These are phyloP conservation scores for Tipula helvola DNA, from an alignment of 2,888 invertebrate species.

Conservation along the genomic window DNA sequence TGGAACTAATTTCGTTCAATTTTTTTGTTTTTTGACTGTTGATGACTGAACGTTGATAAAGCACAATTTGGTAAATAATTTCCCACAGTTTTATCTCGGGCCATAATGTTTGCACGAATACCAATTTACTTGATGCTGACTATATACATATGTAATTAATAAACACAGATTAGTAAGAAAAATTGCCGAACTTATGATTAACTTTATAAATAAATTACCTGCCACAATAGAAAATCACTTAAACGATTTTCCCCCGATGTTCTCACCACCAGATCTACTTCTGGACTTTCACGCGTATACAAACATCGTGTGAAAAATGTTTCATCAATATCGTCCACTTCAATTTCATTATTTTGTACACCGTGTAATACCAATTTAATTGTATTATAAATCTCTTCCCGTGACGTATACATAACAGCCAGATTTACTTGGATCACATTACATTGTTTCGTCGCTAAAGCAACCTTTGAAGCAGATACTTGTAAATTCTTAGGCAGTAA, in stretches of 20 bases:
- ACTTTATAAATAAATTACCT: slow-evolving; percentile 44
- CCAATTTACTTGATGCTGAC: slow-evolving; percentile 65
- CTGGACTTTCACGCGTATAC: slow-evolving; percentile 58
- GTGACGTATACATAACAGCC: slow-evolving; percentile 74
- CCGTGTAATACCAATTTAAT: slow-evolving; percentile 56
- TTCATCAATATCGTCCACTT: slow-evolving; percentile 63
- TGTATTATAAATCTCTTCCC: slow-evolving; percentile 71
- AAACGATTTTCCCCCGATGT: slow-evolving; percentile 93
- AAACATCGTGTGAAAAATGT: slow-evolving; percentile 62
- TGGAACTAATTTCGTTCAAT: background rate
- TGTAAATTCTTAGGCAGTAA: slow-evolving; percentile 70
- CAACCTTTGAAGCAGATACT: slow-evolving; percentile 62
- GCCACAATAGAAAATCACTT: slow-evolving; percentile 93
- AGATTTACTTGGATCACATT: slow-evolving; percentile 62
- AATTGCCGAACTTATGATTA: background rate
- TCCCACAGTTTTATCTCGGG: slow-evolving; percentile 94
- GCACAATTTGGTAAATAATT: slow-evolving; percentile 70
- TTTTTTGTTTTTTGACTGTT: background rate
- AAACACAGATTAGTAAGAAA: background rate
- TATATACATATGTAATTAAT: slow-evolving; percentile 30
- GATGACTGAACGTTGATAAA: slow-evolving; percentile 54
- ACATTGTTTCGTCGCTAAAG: slow-evolving; percentile 66
- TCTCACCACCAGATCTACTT: slow-evolving; percentile 81
- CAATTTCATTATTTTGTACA: slow-evolving; percentile 48
- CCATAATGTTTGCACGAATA: slow-evolving; percentile 87